phyloP scores from a whole-genome alignment of 1,140 invertebrate genomes.

The Plodia interpunctella region DNA sequence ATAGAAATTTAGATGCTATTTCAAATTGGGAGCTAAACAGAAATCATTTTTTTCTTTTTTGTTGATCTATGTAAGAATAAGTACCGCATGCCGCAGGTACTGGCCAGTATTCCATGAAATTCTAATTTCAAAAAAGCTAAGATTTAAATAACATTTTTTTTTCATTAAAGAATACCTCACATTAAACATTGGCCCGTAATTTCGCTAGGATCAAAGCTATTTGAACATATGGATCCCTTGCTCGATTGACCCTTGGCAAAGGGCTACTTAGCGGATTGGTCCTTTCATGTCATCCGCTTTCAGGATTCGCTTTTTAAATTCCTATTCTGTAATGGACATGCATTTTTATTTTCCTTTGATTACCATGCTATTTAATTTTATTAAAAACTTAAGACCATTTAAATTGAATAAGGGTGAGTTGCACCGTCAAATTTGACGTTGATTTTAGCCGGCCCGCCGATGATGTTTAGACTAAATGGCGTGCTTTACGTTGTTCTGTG shows the following conservation, averaged over 20 bases:
- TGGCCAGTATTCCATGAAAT: no score
- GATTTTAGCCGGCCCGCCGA: no score
- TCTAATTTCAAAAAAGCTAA: not conserved
- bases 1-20: no score
- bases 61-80: no score
- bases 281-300: conserved; percentile 32
- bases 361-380: not conserved
- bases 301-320: conserved; percentile 13
- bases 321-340: conserved; percentile 5
- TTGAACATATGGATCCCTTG: conserved; percentile 16
- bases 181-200: conserved; percentile 12
- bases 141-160: not conserved
- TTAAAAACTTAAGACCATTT: no score
- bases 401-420: no score
- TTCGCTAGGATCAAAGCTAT: conserved; percentile 21
- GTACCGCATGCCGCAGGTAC: no score
- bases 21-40: no score
- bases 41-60: no score
- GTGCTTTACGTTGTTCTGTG: no score
- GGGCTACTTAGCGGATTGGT: conserved; percentile 35
- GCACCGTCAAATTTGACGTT: no score
- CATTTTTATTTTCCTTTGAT: not conserved
- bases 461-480: no score
- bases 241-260: conserved; percentile 30
- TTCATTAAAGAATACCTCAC: not conserved